Evolutionary conservation across 2,888 invertebrate genomes (phyloP).

Genomic region (Tortrix viridana): DNA sequence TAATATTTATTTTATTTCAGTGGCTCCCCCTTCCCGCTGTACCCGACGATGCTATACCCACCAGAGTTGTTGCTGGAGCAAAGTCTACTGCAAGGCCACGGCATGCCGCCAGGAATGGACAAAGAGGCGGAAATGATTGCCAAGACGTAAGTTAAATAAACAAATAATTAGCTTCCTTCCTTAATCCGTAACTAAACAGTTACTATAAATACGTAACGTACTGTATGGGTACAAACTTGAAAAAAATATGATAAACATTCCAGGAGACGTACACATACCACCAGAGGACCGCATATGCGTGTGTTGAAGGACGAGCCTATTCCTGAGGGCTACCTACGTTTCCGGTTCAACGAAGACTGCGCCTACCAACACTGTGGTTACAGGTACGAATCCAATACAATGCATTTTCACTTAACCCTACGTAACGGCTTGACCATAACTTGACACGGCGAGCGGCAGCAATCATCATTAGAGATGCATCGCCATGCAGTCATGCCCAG

Average conservation of each 20-base stretch:
- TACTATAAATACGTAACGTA: too few species aligned
- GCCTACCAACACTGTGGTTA: conserved; percentile 95
- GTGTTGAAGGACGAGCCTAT: conserved; percentile 95
- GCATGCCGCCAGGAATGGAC: conserved; percentile 76
- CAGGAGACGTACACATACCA: conserved; percentile 69
- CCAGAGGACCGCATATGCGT: conserved; percentile 85
- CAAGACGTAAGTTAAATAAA: conserved; percentile 77
- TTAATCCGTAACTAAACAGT: too few species aligned
- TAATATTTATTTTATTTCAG: conserved; percentile 48
- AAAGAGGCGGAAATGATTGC: conserved; percentile 80
- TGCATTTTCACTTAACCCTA: too few species aligned
- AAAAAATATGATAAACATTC: too few species aligned
- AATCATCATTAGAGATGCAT: too few species aligned
- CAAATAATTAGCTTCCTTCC: too few species aligned
- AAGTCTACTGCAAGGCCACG: conserved; percentile 81
- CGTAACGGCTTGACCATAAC: too few species aligned
- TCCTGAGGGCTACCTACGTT: conserved; percentile 94
- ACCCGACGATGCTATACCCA: conserved; percentile 81
- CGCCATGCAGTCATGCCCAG: too few species aligned
- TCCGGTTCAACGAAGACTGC: conserved; percentile 96
- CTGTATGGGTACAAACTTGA: too few species aligned
- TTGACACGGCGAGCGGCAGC: background rate
- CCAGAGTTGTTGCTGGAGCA: conserved; percentile 78
- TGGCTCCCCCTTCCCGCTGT: conserved; percentile 77
- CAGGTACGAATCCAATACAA: conserved; percentile 55